phyloP scores from a whole-genome alignment of 2,888 invertebrate genomes.

The Lysandra bellargus region DNA sequence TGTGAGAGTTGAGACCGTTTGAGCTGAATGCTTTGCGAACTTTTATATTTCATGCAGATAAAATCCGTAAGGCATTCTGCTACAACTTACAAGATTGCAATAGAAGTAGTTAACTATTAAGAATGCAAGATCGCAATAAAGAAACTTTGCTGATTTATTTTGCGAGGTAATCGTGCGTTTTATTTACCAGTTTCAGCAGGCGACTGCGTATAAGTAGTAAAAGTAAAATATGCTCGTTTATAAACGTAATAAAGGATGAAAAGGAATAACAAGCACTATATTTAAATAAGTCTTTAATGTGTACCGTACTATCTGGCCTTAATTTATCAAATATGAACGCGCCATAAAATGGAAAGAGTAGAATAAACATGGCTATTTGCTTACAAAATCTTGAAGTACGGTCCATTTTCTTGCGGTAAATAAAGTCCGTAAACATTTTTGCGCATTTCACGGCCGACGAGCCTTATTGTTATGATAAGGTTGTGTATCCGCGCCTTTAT shows the following conservation, averaged over 20 bases:
- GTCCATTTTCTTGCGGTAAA: conserved; percentile 21
- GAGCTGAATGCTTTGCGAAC: not conserved
- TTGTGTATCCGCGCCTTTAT: conserved; percentile 15
- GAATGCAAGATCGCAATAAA: not conserved
- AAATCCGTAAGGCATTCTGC: not conserved
- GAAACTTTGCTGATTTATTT: not conserved
- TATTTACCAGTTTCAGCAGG: not conserved
- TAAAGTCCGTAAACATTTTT: conserved; percentile 16
- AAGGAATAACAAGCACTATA: not conserved
- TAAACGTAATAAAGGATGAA: not conserved
- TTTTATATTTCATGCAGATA: not conserved
- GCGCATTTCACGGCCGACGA: conserved; percentile 1
- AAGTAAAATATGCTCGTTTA: not conserved
- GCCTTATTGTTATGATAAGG: conserved; percentile 24
- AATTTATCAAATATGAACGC: not conserved
- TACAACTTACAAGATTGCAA: not conserved
- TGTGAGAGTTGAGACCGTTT: not conserved
- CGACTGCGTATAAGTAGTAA: not conserved
- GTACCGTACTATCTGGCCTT: not conserved
- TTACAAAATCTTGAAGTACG: conserved; percentile 16
- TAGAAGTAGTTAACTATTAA: not conserved
- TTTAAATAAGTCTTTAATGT: not conserved
- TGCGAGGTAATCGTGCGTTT: not conserved
- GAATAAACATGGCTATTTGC: conserved; percentile 3
- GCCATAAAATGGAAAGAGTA: not conserved